Percentiles rank a stretch among this genome's conserved stretches.
phyloP scores from a whole-genome alignment of 2,888 invertebrate species.

The Tetramorium bicarinatum region DNA sequence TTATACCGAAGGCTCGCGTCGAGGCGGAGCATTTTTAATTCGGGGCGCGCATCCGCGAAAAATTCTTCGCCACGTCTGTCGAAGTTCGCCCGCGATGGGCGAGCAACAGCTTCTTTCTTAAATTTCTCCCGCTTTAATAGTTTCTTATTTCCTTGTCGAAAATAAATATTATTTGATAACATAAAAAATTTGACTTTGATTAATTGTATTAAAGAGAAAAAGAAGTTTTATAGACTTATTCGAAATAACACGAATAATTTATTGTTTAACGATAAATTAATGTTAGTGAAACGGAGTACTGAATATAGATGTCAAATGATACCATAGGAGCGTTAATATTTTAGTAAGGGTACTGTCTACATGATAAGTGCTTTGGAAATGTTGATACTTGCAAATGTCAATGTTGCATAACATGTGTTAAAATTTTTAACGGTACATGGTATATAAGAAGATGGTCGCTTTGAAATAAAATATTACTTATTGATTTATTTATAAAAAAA shows the following conservation, averaged over 20 bases:
- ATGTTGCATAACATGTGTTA: background rate
- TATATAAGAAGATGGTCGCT: background rate
- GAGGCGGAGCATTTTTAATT: conserved; percentile 4
- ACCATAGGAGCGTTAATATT: conserved; percentile 32
- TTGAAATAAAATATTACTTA: conserved; percentile 13
- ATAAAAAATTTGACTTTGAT: background rate
- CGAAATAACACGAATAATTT: conserved; percentile 10
- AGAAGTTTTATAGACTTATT: too few relatives aligned
- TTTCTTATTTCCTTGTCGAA: background rate
- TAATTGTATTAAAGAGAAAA: background rate
- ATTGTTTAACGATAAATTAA: background rate
- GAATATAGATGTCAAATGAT: conserved; percentile 30
- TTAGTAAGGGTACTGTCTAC: conserved; percentile 19
- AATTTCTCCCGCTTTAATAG: background rate
- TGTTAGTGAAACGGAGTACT: background rate
- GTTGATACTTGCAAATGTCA: conserved; percentile 7
- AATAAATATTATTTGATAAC: background rate
- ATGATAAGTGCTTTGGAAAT: conserved; percentile 6
- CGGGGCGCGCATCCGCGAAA: background rate
- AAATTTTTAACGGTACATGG: background rate
- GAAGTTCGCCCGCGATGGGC: background rate
- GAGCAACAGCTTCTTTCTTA: background rate
- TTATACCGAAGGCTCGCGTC: background rate
- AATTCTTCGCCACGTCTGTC: background rate
- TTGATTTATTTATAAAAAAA: background rate